Evolutionary conservation across 1,140 invertebrate species (phyloP), one percentile per base, ranked within the genome.

Genomic region (Diplogasteroides magnus): DNA sequence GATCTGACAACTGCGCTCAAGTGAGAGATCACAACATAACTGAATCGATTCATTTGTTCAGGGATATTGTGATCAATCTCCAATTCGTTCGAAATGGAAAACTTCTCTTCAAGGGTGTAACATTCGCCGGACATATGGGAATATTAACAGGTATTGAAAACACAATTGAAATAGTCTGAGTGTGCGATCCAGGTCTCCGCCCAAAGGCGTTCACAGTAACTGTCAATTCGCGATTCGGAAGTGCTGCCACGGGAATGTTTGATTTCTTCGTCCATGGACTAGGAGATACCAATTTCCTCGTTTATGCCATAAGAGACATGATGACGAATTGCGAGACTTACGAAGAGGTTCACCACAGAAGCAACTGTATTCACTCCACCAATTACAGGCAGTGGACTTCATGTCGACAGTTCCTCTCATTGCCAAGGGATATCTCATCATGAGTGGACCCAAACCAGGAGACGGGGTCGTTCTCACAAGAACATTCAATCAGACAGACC

Each of bases 121-220:
- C 84, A 68, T 87, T 86, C 80, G 86, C 86, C 71, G 87, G 87
- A n/a, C 87, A 87, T 75, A 78, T 87, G 67, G 87, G 87, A 23
- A 78, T 87, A 28, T 56, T 68, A 31, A 68, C 67, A 19, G 67
- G 67, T 62, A 25, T n/a, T n/a, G n/a, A n/a, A n/a, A n/a, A n/a
- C n/a, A n/a, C n/a, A n/a, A n/a, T n/a, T n/a, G n/a, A n/a, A n/a
- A n/a, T n/a, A n/a, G n/a, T 0, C 37, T 65, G 15, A 31, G 23
- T 65, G 23, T 57, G 14, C 28, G 15, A 59, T 65, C 57, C 57
- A 65, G 64, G 64, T 23, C 13, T 68, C 15, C 65, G 64, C 28
- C 67, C 60, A 19, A 11, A 68, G 6, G 67, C 28, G 6, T 68
- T 64, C 26, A 68, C 67, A n/a, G 23, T 68, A 13, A 67, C 67